These are phyloP conservation scores for Lycocorax pyrrhopterus DNA, from an alignment of 2,113 vertebrate species.

Conservation along the genomic window DNA sequence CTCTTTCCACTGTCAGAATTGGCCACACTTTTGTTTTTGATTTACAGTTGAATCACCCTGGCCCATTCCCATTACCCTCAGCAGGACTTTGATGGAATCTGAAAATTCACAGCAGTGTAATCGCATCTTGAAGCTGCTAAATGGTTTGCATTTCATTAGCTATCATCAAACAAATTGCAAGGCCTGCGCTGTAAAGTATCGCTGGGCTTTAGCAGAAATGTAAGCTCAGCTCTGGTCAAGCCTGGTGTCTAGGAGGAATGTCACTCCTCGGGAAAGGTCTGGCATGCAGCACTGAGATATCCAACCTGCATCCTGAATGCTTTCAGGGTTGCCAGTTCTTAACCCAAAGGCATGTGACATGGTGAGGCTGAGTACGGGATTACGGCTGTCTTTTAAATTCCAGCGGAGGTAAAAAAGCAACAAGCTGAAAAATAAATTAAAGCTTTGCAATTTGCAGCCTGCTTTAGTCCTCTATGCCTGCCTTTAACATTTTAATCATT, in stretches of 20 bases:
- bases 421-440: not conserved
- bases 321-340: not conserved
- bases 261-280: not conserved
- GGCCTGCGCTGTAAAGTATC: not conserved
- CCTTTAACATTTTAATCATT: constrained; percentile 22
- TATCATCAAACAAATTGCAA: not conserved
- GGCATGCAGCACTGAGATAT: not conserved
- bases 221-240: not conserved
- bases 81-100: constrained; percentile 32
- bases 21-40: not conserved
- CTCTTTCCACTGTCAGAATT: constrained; percentile 38
- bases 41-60: constrained; percentile 9
- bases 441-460: not conserved
- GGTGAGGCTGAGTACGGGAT: not conserved
- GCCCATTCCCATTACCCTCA: constrained; percentile 12
- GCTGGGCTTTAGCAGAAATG: not conserved
- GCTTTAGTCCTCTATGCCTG: not conserved
- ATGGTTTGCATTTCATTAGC: constrained; percentile 23
- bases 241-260: not conserved
- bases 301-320: not conserved
- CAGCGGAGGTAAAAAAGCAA: not conserved
- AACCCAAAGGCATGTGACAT: not conserved
- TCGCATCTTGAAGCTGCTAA: not conserved
- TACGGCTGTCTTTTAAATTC: not conserved
- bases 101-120: constrained; percentile 23